A percentile compares a stretch with the other conserved stretches of the same genome.
These are phyloP conservation scores for Cryptophagus acutangulus DNA, from an alignment of 2,888 invertebrate genomes.

Conservation along the genomic window DNA sequence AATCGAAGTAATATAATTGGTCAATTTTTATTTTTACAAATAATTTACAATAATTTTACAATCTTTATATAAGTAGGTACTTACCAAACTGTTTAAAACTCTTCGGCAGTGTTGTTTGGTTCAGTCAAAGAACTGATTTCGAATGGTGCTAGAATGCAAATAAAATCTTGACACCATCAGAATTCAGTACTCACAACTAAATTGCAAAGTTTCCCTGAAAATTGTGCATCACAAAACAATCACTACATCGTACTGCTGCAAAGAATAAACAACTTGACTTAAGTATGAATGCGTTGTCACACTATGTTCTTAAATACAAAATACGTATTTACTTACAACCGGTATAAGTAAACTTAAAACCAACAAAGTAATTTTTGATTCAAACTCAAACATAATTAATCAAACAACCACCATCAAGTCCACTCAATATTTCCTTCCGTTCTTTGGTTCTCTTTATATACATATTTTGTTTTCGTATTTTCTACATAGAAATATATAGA, in stretches of 20 bases:
- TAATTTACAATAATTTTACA: neutral
- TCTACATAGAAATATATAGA: conserved; percentile 39
- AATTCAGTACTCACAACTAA: conserved; percentile 57
- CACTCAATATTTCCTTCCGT: conserved; percentile 42
- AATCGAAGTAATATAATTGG: neutral
- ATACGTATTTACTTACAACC: conserved; percentile 47
- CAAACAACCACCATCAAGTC: conserved; percentile 12
- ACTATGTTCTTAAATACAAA: conserved; percentile 46
- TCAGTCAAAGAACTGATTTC: conserved; percentile 53
- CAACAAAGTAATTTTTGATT: conserved; percentile 39
- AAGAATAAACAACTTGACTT: conserved; percentile 36
- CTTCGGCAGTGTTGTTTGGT: neutral
- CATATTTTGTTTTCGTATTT: conserved; percentile 29
- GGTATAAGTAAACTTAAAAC: conserved; percentile 40
- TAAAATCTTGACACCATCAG: conserved; percentile 60
- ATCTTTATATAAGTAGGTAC: conserved; percentile 12
- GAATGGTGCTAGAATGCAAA: conserved; percentile 65
- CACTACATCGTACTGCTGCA: conserved; percentile 7
- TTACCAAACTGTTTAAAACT: too few relatives aligned
- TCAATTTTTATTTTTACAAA: conserved; percentile 1
- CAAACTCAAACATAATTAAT: neutral
- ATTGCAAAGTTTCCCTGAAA: too few relatives aligned
- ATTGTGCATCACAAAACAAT: conserved; percentile 9
- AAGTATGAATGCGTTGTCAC: conserved; percentile 47
- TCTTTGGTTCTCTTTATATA: conserved; percentile 32